These are phyloP conservation scores for Vultur gryphus DNA, from an alignment of 2,797 vertebrate genomes.

Conservation along the genomic window DNA sequence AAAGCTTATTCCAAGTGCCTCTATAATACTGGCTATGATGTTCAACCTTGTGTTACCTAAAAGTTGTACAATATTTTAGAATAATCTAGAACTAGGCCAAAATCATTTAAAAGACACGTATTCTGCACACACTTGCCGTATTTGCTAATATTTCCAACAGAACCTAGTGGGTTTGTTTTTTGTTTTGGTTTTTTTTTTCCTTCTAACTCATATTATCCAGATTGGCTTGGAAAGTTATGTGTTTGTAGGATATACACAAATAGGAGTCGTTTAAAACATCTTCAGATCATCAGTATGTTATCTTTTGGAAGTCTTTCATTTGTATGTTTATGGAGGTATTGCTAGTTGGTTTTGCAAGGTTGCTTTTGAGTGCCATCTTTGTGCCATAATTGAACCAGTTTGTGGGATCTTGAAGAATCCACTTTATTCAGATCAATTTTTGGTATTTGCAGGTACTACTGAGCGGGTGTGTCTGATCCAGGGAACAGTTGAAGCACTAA, in stretches of 20 bases:
- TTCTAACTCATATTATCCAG: background rate
- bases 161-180: background rate
- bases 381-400: background rate
- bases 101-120: background rate
- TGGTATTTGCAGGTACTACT: conserved; percentile 87
- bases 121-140: background rate
- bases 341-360: background rate
- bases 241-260: background rate
- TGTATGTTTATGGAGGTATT: background rate
- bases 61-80: background rate
- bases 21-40: background rate
- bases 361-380: background rate
- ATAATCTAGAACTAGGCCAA: background rate
- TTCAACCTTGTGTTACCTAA: background rate
- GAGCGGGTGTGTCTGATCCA: conserved; percentile 99
- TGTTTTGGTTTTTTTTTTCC: background rate
- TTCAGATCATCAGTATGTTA: background rate
- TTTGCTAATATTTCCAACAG: background rate
- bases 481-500: conserved; percentile 97
- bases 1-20: background rate
- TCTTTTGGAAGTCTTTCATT: background rate
- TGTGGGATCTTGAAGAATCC: background rate
- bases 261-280: background rate
- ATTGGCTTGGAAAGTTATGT: background rate
- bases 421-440: background rate